phyloP scores from a whole-genome alignment of 2,888 invertebrate species.

The Philonicus albiceps region DNA sequence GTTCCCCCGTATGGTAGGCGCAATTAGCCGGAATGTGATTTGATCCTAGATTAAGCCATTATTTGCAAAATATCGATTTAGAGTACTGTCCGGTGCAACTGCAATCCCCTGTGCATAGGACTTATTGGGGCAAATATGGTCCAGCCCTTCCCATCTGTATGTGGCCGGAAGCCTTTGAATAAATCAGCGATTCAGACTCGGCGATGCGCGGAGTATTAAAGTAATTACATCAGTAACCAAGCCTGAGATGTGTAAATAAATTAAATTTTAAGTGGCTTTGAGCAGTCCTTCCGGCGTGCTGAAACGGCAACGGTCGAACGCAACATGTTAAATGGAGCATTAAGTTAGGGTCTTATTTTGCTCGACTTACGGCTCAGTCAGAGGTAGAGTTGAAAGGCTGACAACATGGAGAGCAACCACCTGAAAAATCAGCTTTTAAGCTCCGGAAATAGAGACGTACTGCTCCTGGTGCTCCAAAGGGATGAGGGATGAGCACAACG shows the following conservation, averaged over 20 bases:
- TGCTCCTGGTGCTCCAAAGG: background rate
- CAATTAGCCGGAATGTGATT: background rate
- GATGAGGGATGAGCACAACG: constrained; percentile 41
- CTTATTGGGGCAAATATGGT: background rate
- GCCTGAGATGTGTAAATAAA: constrained; percentile 25
- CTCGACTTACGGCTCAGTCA: constrained; percentile 32
- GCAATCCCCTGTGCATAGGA: background rate
- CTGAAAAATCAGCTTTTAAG: constrained; percentile 50
- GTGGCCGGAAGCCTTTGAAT: background rate
- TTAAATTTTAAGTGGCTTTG: constrained; percentile 35
- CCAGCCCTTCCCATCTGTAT: background rate
- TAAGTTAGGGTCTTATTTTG: constrained; percentile 43
- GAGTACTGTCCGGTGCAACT: background rate
- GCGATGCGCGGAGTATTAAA: background rate
- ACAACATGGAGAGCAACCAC: constrained; percentile 43
- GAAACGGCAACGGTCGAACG: constrained; percentile 4
- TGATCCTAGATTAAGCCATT: constrained; percentile 5
- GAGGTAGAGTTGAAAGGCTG: constrained; percentile 28
- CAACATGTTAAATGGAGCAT: constrained; percentile 48
- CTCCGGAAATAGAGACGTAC: constrained; percentile 49
- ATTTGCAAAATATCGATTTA: constrained; percentile 20
- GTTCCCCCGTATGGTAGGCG: background rate
- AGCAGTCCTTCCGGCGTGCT: constrained; percentile 17
- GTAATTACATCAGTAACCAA: constrained; percentile 18
- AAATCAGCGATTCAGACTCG: background rate